These are phyloP conservation scores for Drosophila lini DNA, from an alignment of 1,140 invertebrate species.

Conservation along the genomic window DNA sequence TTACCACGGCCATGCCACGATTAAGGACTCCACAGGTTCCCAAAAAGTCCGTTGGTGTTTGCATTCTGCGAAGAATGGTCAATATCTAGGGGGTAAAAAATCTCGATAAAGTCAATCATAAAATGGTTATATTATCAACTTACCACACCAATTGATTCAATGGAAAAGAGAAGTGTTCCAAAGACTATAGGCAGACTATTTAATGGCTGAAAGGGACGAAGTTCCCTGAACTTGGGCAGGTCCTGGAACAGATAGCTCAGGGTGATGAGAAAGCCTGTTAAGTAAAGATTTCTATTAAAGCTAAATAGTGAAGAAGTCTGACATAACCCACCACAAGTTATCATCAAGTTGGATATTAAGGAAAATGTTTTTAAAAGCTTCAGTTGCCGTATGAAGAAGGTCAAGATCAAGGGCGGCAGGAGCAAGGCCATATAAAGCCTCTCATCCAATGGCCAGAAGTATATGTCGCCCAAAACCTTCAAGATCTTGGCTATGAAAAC, in stretches of 20 bases:
- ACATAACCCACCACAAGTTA: slow-evolving; percentile 24
- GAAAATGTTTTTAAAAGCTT: slow-evolving; percentile 52
- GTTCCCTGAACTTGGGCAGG: slow-evolving; percentile 41
- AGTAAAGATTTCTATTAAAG: neutral
- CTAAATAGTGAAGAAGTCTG: no score
- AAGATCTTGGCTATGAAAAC: slow-evolving; percentile 57
- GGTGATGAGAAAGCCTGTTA: slow-evolving; percentile 27
- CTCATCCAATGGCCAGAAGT: slow-evolving; percentile 38
- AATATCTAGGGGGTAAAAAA: slow-evolving; percentile 21
- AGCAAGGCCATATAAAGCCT: slow-evolving; percentile 61
- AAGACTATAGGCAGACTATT: slow-evolving; percentile 37
- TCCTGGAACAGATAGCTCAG: slow-evolving; percentile 28
- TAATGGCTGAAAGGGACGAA: slow-evolving; percentile 23
- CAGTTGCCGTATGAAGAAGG: slow-evolving; percentile 43
- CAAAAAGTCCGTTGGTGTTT: slow-evolving; percentile 38
- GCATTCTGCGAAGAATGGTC: slow-evolving; percentile 39
- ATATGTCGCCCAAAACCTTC: slow-evolving; percentile 50
- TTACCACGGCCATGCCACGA: slow-evolving; percentile 41
- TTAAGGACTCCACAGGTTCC: slow-evolving; percentile 57
- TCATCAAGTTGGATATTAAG: slow-evolving; percentile 34
- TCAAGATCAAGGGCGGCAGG: slow-evolving; percentile 34
- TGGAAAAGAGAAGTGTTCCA: slow-evolving; percentile 56
- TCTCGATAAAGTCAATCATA: neutral
- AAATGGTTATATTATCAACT: neutral
- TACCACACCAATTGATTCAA: slow-evolving; percentile 58